Base-by-base conservation (phyloP, 2,888 invertebrate genomes). In the Lissonota sp. region DNA sequence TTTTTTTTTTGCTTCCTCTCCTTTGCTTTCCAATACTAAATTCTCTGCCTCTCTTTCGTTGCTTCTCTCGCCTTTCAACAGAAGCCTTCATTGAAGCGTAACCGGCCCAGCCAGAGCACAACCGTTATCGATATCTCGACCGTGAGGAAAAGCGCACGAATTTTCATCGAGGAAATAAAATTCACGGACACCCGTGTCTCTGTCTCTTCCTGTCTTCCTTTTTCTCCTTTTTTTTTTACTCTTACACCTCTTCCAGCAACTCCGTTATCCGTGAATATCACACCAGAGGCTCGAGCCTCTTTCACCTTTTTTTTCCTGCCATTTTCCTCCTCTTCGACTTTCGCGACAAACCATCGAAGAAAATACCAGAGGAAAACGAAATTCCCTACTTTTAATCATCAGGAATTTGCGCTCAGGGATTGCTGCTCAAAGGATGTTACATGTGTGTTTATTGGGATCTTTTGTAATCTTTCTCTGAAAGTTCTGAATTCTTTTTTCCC, bases 111-210 rank as follows among this genome's bases (percentile, higher is more conserved):
- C 40, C 42, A 12, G 26, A 26, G 39, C 71, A 67, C 71, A 75
- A 72, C 72, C 66, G 80, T 42, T 80, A 77, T 80, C 72, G 76
- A 80, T 77, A 80, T 76, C 80, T 76, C 67, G 49, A 63, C 58
- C 16, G 57, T 8, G 58, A 75, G 71, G 62, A 76, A 72, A 63
- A 72, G 44, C 72, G 69, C 71, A 76, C 67, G 71, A 51, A 67
- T 80, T 80, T 76, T 80, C 76, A 72, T 72, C 60, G 67, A 57
- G 49, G 63, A 62, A 72, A 76, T 55, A 69, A 76, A 71, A 76
- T 80, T 80, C 76, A 72, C 75, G 76, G 75, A 67, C 72, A 76
- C 72, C 67, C 80, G 71, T 60, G 44, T 40, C 55, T 69, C 51
- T 46, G 6, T 49, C 40, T 42, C 7, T 53, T 62, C 62, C 67